Evolutionary conservation across 23 tunicate species (phyloP), one percentile per base, ranked within the genome.

Genomic region (Diplosoma virens): DNA sequence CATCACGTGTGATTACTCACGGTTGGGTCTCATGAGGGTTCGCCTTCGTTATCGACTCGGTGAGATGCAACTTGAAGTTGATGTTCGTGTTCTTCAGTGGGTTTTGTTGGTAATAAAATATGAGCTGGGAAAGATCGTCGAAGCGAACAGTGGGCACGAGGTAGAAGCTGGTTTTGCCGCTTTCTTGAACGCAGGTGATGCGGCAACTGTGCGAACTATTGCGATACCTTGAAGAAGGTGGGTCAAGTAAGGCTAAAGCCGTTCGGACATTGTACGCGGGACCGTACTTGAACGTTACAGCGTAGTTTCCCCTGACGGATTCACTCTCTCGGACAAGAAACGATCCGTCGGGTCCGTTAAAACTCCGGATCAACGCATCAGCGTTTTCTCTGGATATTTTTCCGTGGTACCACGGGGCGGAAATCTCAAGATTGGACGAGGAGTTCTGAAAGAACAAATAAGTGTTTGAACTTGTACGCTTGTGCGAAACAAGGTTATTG

Each of bases 381-480:
- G 92, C 80, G 1, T 66, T 75, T 47, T 60, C 84, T 9, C 97
- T 55, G 3, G 66, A 52, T 7, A 61, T 56, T 24, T 24, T 31
- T 1, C 97, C 97, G 59, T 92, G 97, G 76, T 71, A 92, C 97
- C 97, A 92, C 37, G n/a, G n/a, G n/a, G n/a, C n/a, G n/a, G n/a
- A n/a, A n/a, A n/a, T n/a, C n/a, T n/a, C n/a, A n/a, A n/a, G n/a
- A n/a, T n/a, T n/a, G n/a, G n/a, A n/a, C n/a, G n/a, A n/a, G n/a
- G n/a, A n/a, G n/a, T n/a, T n/a, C n/a, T n/a, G n/a, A n/a, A n/a
- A n/a, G n/a, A n/a, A n/a, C n/a, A n/a, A n/a, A n/a, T n/a, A n/a
- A n/a, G n/a, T n/a, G n/a, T n/a, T n/a, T n/a, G n/a, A n/a, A n/a
- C n/a, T n/a, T n/a, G n/a, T n/a, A n/a, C n/a, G n/a, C n/a, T n/a